Evolutionary conservation across 2,888 invertebrate species (phyloP).

Genomic region (Elmis aenea): DNA sequence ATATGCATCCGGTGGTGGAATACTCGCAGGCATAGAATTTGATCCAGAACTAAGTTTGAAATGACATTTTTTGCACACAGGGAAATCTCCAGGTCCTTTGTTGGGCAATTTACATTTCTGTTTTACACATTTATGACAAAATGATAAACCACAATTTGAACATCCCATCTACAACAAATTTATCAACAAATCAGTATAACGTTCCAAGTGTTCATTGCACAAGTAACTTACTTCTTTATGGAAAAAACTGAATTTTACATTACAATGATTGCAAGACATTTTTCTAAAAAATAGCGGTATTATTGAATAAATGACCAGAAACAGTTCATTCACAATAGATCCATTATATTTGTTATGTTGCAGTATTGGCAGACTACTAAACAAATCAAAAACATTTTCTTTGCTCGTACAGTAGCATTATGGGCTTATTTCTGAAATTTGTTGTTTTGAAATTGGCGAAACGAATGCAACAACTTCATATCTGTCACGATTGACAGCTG

Average conservation of each 20-base stretch:
- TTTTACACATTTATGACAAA: conserved; percentile 75
- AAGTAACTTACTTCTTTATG: conserved; percentile 60
- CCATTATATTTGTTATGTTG: conserved; percentile 14
- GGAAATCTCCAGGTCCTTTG: conserved; percentile 56
- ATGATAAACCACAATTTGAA: conserved; percentile 77
- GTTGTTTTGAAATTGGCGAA: too few species aligned
- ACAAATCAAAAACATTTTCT: conserved; percentile 2
- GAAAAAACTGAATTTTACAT: conserved; percentile 64
- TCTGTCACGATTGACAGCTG: too few species aligned
- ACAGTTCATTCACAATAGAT: conserved; percentile 9
- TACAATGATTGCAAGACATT: conserved; percentile 73
- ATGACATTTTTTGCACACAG: conserved; percentile 60
- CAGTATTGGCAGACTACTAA: conserved; percentile 7
- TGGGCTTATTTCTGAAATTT: too few species aligned
- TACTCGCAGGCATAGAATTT: conserved; percentile 21
- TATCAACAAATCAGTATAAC: conserved; percentile 3
- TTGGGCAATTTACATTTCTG: conserved; percentile 63
- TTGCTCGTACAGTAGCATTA: too few species aligned
- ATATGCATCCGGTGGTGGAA: conserved; percentile 54
- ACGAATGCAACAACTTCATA: too few species aligned
- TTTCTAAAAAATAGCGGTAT: conserved; percentile 15
- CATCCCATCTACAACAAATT: conserved; percentile 66
- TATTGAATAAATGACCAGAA: background rate
- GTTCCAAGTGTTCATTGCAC: conserved; percentile 2
- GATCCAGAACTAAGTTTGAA: conserved; percentile 38